phyloP scores from a whole-genome alignment of 2,888 invertebrate species.

The Pseudolycoriella hygida region DNA sequence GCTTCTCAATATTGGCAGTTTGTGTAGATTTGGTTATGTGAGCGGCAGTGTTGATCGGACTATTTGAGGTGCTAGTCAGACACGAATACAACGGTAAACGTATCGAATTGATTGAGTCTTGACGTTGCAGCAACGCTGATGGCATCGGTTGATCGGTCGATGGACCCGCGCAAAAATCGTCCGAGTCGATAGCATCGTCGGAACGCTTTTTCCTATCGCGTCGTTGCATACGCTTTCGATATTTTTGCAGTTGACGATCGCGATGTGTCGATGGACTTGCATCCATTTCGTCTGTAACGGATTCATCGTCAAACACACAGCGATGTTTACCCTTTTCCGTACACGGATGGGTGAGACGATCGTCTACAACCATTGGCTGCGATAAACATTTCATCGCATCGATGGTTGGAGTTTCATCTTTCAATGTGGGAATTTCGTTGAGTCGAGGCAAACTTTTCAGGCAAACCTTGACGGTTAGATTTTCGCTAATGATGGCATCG shows the following conservation, averaged over 20 bases:
- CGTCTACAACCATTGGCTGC: conserved; percentile 1
- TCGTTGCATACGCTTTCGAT: conserved; percentile 27
- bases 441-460: conserved; percentile 56
- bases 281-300: conserved; percentile 19
- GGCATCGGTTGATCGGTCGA: neutral
- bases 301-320: conserved; percentile 56
- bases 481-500: conserved; percentile 25
- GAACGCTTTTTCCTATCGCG: conserved; percentile 21
- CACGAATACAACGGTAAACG: neutral
- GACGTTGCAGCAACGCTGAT: neutral
- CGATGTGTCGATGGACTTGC: conserved; percentile 16
- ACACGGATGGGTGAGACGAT: conserved; percentile 25
- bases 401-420: conserved; percentile 7
- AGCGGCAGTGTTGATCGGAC: too few relatives aligned
- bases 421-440: conserved; percentile 44
- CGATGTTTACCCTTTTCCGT: conserved; percentile 60
- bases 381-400: neutral
- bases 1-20: conserved; percentile 21
- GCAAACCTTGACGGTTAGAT: conserved; percentile 30
- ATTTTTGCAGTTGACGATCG: conserved; percentile 27
- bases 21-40: conserved; percentile 13
- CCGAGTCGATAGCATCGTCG: conserved; percentile 1
- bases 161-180: neutral
- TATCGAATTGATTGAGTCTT: conserved; percentile 2
- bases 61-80: neutral